These are phyloP conservation scores for Motacilla alba DNA, from an alignment of 2,113 vertebrate genomes.

Conservation along the genomic window DNA sequence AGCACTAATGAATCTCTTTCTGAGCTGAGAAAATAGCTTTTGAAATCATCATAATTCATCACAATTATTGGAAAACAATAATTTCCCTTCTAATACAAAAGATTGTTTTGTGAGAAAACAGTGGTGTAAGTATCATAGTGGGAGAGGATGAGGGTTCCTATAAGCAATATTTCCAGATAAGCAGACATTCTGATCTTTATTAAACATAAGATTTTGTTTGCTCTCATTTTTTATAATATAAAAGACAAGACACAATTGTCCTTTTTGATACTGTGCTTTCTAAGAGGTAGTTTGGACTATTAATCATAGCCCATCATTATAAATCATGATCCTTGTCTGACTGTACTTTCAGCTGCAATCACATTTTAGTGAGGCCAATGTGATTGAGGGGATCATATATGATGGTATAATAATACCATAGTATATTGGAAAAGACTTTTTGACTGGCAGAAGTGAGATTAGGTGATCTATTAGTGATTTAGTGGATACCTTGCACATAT, in stretches of 20 bases:
- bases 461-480: not conserved
- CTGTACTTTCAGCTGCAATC: not conserved
- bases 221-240: not conserved
- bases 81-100: constrained; percentile 33
- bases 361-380: not conserved
- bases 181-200: constrained; percentile 20
- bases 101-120: constrained; percentile 30
- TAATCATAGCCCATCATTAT: not conserved
- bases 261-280: not conserved
- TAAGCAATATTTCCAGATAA: constrained; percentile 29
- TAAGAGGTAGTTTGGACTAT: not conserved
- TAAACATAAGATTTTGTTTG: constrained; percentile 18
- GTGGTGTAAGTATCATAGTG: not conserved
- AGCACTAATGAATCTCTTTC: not conserved
- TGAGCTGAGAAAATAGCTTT: constrained; percentile 8
- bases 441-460: not conserved
- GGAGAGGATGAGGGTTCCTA: not conserved
- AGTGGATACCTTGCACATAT: not conserved
- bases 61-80: constrained; percentile 10
- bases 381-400: not conserved
- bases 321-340: not conserved
- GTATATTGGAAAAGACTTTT: not conserved
- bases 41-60: constrained; percentile 12
- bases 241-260: not conserved
- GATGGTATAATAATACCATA: not conserved